phyloP scores from a whole-genome alignment of 2,113 vertebrate species.

The Lutjanus erythropterus region DNA sequence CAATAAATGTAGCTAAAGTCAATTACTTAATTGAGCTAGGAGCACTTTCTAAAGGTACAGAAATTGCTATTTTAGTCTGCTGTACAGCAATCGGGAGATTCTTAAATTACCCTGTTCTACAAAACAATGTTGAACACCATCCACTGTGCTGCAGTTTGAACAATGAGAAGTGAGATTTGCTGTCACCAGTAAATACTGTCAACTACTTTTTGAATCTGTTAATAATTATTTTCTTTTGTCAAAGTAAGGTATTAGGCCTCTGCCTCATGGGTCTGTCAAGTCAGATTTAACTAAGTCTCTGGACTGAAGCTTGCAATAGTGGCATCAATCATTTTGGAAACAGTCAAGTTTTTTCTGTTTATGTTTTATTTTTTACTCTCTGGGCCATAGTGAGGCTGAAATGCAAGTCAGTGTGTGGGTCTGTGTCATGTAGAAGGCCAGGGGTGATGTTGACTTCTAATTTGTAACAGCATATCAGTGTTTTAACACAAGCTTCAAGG shows the following conservation, averaged over 20 bases:
- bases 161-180: too few species aligned
- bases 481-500: constrained; percentile 42
- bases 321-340: neutral
- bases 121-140: neutral
- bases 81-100: neutral
- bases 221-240: neutral
- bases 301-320: neutral
- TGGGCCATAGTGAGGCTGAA: neutral
- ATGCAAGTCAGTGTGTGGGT: neutral
- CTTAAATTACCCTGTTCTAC: neutral
- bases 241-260: neutral
- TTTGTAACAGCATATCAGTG: constrained; percentile 39
- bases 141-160: neutral
- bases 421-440: constrained; percentile 6
- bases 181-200: neutral
- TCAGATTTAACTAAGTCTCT: neutral
- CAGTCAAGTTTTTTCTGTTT: too few species aligned
- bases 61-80: neutral
- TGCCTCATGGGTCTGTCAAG: too few species aligned
- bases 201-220: neutral
- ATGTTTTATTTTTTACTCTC: neutral
- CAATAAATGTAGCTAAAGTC: neutral
- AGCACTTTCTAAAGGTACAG: neutral
- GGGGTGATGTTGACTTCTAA: constrained; percentile 42
- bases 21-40: neutral